Evolutionary conservation across 2,797 vertebrate genomes (phyloP), one percentile per base, ranked within the genome.

Genomic region (Nyctalus aviator): DNA sequence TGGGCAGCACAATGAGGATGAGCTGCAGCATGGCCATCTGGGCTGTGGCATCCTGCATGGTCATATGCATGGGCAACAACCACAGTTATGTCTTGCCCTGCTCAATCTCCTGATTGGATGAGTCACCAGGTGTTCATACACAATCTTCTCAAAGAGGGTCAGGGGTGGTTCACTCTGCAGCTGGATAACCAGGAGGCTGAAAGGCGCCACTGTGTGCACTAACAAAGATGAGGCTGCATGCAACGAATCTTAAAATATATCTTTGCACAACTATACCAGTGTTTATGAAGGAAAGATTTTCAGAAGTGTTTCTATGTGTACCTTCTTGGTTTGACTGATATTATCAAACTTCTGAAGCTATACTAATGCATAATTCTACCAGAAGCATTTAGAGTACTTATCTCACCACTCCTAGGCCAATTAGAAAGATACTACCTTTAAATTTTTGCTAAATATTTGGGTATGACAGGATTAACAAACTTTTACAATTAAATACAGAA

Each of bases 11-110:
- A 0, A 99, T 99, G 98, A 99, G 99, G 97, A 99, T 99, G 97
- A 99, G 99, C 98, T 99, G 99, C 27, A 99, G 98, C 99, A 99
- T 99, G 37, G 99, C 99, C 99, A 99, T 99, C 98, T 99, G 99
- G 8, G 99, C 99, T 0, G 99, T 99, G 48, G 99, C 99, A 5
- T 99, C 99, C 97, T 99, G 99, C 99, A 99, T 99, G 68, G 99
- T 99, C 97, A 99, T 99, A 0, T 99, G 99, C 98, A 99, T 99
- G 0, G 99, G 99, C 55, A 98, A 98, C 48, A 99, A 97, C 11
- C 99, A 99, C 95, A 99, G 98, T 25, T 99, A 99, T 0, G 99
- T 99, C 96, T 99, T 99, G 57, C 99, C 99, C 0, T 99, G 98
- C 93, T 98, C 99, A 0, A 99, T 99, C 37, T 99, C 99, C 98